These are phyloP conservation scores for Egretta garzetta DNA, from an alignment of 2,113 vertebrate species.

Conservation along the genomic window DNA sequence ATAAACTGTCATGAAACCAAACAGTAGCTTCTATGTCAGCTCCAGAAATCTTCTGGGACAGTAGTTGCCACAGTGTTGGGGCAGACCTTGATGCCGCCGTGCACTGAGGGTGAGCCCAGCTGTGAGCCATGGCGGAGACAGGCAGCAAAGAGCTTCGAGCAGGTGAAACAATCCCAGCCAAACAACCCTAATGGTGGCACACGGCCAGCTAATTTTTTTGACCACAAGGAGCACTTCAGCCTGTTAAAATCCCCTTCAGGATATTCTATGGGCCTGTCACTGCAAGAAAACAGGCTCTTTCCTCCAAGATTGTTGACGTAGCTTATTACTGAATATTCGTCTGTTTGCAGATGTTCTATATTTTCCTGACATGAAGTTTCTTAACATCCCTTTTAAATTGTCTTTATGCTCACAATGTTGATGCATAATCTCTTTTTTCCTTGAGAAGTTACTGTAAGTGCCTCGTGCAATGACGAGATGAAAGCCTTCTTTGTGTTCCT, in stretches of 20 bases:
- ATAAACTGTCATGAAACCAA: neutral
- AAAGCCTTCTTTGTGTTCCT: constrained; percentile 68
- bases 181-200: fast-evolving
- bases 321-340: constrained; percentile 34
- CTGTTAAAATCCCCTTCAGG: neutral
- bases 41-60: neutral
- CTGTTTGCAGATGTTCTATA: constrained; percentile 69
- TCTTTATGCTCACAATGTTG: constrained; percentile 71
- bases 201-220: neutral
- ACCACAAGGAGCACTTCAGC: neutral
- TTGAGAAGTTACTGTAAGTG: constrained; percentile 63
- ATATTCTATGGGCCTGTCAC: constrained; percentile 16
- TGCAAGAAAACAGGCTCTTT: constrained; percentile 17
- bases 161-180: neutral
- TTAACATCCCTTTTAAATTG: constrained; percentile 73
- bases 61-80: neutral
- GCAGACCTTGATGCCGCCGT: neutral
- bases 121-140: neutral
- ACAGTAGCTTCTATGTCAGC: neutral
- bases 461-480: constrained; percentile 61
- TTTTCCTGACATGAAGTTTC: constrained; percentile 73
- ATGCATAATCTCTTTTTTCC: constrained; percentile 69
- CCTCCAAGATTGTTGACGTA: constrained; percentile 9
- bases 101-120: neutral
- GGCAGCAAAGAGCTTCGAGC: neutral